Evolutionary conservation across 2,113 vertebrate genomes (phyloP).

Genomic region (Corythornis vintsioides): DNA sequence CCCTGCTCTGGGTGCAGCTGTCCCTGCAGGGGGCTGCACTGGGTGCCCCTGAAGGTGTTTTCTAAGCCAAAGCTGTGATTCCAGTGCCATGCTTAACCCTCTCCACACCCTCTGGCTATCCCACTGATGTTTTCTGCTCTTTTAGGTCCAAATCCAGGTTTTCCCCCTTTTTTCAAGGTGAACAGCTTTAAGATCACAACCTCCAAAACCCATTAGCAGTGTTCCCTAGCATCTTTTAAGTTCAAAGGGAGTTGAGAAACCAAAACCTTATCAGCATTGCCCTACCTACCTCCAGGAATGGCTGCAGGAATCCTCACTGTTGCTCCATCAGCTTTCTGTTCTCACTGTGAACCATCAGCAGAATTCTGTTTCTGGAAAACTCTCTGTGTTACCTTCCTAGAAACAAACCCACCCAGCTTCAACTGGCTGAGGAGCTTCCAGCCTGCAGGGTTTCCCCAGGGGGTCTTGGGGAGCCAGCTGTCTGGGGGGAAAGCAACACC

Average conservation of each 20-base stretch:
- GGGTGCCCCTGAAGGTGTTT: neutral
- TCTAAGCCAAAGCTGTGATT: neutral
- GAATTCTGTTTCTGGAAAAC: neutral
- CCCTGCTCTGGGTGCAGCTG: neutral
- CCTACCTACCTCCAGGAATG: constrained; percentile 56
- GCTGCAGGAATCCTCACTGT: constrained; percentile 31
- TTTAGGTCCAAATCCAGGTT: neutral
- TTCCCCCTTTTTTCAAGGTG: constrained; percentile 8
- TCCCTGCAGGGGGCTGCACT: neutral
- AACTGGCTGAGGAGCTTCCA: neutral
- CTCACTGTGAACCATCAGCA: constrained; percentile 49
- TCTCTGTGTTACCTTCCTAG: neutral
- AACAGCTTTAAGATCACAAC: constrained; percentile 62
- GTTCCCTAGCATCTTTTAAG: neutral
- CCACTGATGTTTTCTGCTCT: neutral
- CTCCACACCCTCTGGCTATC: neutral
- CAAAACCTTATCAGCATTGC: constrained; percentile 26
- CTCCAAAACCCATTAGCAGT: neutral
- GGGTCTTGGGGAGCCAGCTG: neutral
- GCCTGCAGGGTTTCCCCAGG: neutral
- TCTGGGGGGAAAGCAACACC: constrained; percentile 44
- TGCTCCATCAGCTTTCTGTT: constrained; percentile 16
- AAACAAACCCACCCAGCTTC: neutral
- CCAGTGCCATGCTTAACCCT: neutral
- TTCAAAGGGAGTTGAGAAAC: neutral